Base-by-base conservation (phyloP, 1,140 invertebrate genomes). In the Drosophila prosaltans region DNA sequence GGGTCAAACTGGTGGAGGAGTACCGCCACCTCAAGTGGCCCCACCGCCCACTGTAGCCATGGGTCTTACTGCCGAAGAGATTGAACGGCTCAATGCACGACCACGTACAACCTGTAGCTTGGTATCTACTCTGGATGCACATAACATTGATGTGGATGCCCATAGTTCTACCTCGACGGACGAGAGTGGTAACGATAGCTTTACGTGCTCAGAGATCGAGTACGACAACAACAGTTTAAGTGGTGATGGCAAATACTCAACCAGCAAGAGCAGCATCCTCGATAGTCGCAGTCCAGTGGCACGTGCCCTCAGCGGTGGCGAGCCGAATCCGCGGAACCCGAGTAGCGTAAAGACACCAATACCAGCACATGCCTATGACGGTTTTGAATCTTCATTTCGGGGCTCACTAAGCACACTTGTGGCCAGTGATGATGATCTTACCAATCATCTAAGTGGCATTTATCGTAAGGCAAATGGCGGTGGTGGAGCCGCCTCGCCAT, bases 161-260 rank as follows among this genome's bases (percentile, higher is more conserved):
- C 94, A 96, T 75, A 96, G 95, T 88, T 97, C 96, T 1, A 97
- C 97, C 3, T 97, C 97, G 1, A 98, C 97, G 5, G 97, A 98
- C 86, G 98, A 98, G 91, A 98, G 97, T 91, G 97, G 97, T 3
- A 98, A 99, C 93, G 98, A 99, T 90, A 98, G 98, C 72, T 99
- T 99, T 93, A 99, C 98, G 0, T 99, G 98, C 93, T 99, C 98
- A 0, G 98, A 99, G 93, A 99, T 99, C 90, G 98, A 99, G 92
- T 98, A 98, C 91, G 98, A 99, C 82, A 97, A 97, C 83, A 96
- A 96, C 72, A 97, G 96, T 74, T 93, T 97, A 24, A 95, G 94
- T 16, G 96, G 95, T 7, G 96, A 98, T 88, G 83, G 88, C 5
- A 97, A 97, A 78, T 97, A 96, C 91, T 95, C 94, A 5, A 97